Percentiles rank a stretch among this genome's conserved stretches.
These are phyloP conservation scores for Drosophila paulistorum DNA, from an alignment of 1,140 invertebrate genomes.

Conservation along the genomic window DNA sequence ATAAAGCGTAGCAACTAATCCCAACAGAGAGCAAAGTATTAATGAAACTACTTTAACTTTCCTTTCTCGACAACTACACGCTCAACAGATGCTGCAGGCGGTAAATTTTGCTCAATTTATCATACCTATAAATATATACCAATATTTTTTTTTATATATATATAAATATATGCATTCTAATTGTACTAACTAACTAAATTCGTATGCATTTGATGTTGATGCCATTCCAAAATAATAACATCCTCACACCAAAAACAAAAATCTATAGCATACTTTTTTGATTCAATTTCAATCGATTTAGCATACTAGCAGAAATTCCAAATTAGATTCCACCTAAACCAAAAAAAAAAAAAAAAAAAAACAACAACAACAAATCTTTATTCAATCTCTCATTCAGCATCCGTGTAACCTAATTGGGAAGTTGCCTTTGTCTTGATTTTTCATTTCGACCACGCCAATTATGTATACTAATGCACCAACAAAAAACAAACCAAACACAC, in stretches of 20 bases:
- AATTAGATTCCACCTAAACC: constrained; percentile 43
- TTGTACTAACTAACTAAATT: too few species aligned
- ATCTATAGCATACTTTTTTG: constrained; percentile 34
- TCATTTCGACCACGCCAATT: constrained; percentile 7
- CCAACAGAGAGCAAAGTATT: constrained; percentile 46
- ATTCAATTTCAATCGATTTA: constrained; percentile 18
- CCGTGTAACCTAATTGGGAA: constrained; percentile 13
- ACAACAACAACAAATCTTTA: not conserved
- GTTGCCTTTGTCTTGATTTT: constrained; percentile 13
- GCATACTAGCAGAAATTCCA: constrained; percentile 51
- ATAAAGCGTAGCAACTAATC: constrained; percentile 48
- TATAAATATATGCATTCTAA: constrained; percentile 35
- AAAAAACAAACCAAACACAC: constrained; percentile 9
- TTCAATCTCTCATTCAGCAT: constrained; percentile 9
- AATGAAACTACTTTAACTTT: constrained; percentile 64
- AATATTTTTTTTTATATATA: not conserved
- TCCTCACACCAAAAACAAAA: constrained; percentile 8
- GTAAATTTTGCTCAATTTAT: constrained; percentile 62
- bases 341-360: not conserved
- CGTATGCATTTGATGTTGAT: constrained; percentile 30
- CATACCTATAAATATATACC: constrained; percentile 24
- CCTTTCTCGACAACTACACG: constrained; percentile 61
- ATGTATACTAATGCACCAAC: not conserved
- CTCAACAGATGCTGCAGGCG: constrained; percentile 82
- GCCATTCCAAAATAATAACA: constrained; percentile 20